Percentiles rank a stretch among this genome's conserved stretches.
Conservation (phyloP, 1,140 invertebrate genomes). For the Tribolium madens region DNA sequence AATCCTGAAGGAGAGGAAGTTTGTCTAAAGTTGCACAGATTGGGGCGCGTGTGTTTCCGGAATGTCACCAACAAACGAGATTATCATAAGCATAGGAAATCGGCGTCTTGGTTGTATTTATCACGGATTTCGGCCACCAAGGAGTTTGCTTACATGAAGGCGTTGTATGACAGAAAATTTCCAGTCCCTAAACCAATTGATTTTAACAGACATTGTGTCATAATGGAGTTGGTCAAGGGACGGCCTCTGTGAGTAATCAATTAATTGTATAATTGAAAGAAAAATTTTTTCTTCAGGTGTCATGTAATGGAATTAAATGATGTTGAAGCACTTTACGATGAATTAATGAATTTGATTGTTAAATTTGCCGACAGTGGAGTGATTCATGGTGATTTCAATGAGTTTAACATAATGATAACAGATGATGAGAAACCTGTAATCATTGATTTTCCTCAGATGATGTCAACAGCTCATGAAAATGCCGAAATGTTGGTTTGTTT, state of each 20-base stretch:
- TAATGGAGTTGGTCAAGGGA: slow-evolving; percentile 93
- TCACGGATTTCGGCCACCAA: slow-evolving; percentile 96
- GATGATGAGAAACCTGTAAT: slow-evolving; percentile 86
- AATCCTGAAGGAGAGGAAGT: slow-evolving; percentile 80
- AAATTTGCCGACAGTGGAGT: slow-evolving; percentile 93
- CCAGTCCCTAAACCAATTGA: slow-evolving; percentile 96
- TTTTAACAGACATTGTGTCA: slow-evolving; percentile 94
- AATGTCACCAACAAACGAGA: slow-evolving; percentile 85
- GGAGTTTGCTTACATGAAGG: slow-evolving; percentile 99
- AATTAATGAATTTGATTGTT: slow-evolving; percentile 95
- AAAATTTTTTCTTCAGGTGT: too few relatives aligned
- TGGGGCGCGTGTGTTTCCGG: slow-evolving; percentile 57
- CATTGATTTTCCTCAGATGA: slow-evolving; percentile 99
- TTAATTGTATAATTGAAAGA: too few relatives aligned
- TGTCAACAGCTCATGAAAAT: slow-evolving; percentile 93
- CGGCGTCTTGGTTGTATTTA: slow-evolving; percentile 96
- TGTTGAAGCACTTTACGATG: slow-evolving; percentile 87
- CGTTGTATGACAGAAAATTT: slow-evolving; percentile 89
- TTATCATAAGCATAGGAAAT: slow-evolving; percentile 93
- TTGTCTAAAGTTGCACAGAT: slow-evolving; percentile 92
- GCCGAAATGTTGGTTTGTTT: slow-evolving; percentile 75
- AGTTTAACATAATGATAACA: slow-evolving; percentile 96
- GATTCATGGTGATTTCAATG: slow-evolving; percentile 99
- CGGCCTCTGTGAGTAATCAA: slow-evolving; percentile 81
- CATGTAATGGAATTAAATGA: slow-evolving; percentile 85